Evolutionary conservation across 2,888 invertebrate species (phyloP), one percentile per base, ranked within the genome.

Genomic region (Oasisia sp.): DNA sequence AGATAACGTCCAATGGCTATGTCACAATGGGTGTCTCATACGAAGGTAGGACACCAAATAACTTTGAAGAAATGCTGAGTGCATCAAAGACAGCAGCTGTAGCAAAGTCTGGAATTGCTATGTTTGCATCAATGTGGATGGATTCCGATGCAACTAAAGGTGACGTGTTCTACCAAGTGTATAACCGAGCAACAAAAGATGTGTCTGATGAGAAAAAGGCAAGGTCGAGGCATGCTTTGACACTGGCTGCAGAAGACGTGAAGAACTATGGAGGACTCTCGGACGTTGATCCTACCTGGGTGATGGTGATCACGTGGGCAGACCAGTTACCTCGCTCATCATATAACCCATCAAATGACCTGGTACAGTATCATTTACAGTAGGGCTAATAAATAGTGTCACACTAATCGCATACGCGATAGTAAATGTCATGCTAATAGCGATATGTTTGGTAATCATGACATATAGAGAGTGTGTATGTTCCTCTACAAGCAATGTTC

Each of bases 271-370:
- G 74, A 74, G 74, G 74, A 74, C 74, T 74, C 74, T 74, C 74
- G 27, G 74, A 74, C 7, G 27, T 74, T 27, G 74, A 74, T 27
- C 74, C 74, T n/a, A 27, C 74, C 14, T 74, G 74, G 74, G 74
- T 74, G 74, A 74, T 74, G 74, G 74, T 74, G 74, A 74, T 74
- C 74, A 74, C 74, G n/a, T 74, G 74, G 74, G 74, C 27, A 19
- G 19, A 74, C 74, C 14, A 27, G 74, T 14, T 74, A 74, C 74
- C 74, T 74, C 74, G 74, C n/a, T 19, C 74, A 27, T 74, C 74
- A 19, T 74, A 27, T 27, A 14, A 19, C 74, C 74, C 74, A 27
- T 7, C 19, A 27, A 27, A 74, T 74, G 74, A 74, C 74, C 27
- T 27, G n/a, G 74, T 74, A n/a, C 3, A 74, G 74, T 74, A 74